These are phyloP conservation scores for Callocephalon fimbriatum DNA, from an alignment of 2,113 vertebrate species.

Conservation along the genomic window DNA sequence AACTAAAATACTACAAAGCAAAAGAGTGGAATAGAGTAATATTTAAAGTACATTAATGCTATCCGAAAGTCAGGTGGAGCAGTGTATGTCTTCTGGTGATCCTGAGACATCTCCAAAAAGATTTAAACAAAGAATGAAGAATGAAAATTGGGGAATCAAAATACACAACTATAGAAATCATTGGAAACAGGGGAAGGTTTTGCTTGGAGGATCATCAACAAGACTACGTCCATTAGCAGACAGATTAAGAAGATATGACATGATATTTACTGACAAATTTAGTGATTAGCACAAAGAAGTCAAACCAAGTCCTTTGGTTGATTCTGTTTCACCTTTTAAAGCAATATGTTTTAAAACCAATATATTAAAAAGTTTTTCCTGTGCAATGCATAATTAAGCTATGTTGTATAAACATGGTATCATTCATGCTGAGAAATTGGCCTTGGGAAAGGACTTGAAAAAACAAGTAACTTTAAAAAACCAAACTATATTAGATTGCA, in stretches of 20 bases:
- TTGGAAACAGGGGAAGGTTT: neutral
- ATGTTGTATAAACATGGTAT: neutral
- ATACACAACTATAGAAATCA: neutral
- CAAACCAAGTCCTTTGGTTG: neutral
- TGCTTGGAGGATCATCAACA: neutral
- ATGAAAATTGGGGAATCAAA: neutral
- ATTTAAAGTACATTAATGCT: neutral
- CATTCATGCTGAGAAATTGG: neutral
- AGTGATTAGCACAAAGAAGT: neutral
- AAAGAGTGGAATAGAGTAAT: neutral
- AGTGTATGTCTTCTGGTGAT: neutral
- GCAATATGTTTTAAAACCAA: neutral
- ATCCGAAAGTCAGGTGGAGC: neutral
- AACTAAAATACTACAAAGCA: neutral
- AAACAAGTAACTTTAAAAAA: neutral
- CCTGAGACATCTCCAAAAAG: neutral
- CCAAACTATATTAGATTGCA: neutral
- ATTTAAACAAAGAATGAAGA: neutral
- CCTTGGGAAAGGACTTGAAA: neutral
- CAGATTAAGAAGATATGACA: neutral
- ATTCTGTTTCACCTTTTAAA: neutral
- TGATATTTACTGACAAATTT: neutral
- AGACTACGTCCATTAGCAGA: neutral
- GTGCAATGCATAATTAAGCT: neutral
- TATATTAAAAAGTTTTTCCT: neutral